Conservation (phyloP, 2,797 vertebrate species). For the Tarsius wallacei region DNA sequence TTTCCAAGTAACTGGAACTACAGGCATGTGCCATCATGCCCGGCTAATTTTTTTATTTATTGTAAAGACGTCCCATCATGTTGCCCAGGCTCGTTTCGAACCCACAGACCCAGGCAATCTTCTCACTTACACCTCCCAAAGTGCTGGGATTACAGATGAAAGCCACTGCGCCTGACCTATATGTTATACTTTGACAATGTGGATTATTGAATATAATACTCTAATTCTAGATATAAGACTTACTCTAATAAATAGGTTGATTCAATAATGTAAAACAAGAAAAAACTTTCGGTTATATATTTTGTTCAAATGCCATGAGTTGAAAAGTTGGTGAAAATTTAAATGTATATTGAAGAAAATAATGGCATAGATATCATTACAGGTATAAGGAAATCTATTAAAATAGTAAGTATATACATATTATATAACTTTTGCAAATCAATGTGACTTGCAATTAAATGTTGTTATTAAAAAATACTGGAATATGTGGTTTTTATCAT, state of each 20-base stretch:
- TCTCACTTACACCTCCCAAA: too few species aligned
- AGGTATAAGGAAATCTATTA: not conserved
- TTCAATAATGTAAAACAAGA: not conserved
- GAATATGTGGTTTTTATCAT: not conserved
- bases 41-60: too few species aligned
- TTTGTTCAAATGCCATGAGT: not conserved
- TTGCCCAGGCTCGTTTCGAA: too few species aligned
- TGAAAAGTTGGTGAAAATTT: not conserved
- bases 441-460: not conserved
- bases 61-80: too few species aligned
- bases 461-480: not conserved
- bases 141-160: too few species aligned
- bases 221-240: not conserved
- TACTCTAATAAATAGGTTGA: not conserved
- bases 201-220: not conserved
- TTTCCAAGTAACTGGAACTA: too few species aligned
- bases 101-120: too few species aligned
- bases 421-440: not conserved
- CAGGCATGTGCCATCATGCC: too few species aligned
- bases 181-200: not conserved
- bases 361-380: not conserved
- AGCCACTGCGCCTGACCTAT: too few species aligned
- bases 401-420: not conserved
- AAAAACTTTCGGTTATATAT: not conserved
- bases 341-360: not conserved